Conservation (phyloP, 2,797 vertebrate genomes). For the Lagodon rhomboides region DNA sequence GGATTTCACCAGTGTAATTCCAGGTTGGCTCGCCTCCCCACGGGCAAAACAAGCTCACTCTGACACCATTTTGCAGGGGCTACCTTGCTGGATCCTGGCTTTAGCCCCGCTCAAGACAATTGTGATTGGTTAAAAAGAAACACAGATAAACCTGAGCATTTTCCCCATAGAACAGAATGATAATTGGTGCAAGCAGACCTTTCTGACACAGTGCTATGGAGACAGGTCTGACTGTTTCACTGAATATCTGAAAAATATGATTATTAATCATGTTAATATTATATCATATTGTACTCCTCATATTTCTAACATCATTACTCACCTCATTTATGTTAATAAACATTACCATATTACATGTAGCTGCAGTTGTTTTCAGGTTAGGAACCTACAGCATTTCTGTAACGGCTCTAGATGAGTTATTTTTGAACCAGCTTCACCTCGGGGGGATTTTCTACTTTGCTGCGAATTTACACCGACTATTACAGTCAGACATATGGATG, state of each 20-base stretch:
- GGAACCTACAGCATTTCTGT: not conserved
- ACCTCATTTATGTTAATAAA: slow-evolving; percentile 19
- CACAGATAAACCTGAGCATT: no score
- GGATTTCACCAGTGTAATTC: no score
- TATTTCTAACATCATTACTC: not conserved
- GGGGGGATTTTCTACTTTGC: not conserved
- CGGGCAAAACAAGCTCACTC: no score
- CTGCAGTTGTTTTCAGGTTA: slow-evolving; percentile 24
- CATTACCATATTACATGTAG: slow-evolving; percentile 2
- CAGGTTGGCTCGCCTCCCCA: no score
- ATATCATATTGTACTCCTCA: not conserved
- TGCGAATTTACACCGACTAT: slow-evolving; percentile 1
- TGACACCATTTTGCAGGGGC: no score
- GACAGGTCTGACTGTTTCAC: no score
- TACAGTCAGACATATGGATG: not conserved
- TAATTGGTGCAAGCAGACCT: no score
- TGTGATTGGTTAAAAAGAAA: no score
- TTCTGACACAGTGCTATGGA: no score
- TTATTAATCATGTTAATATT: not conserved
- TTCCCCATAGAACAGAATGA: no score
- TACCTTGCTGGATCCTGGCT: no score
- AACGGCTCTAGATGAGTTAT: not conserved
- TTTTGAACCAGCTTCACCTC: slow-evolving; percentile 5
- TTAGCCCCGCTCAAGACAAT: no score
- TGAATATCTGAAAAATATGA: not conserved